These are phyloP conservation scores for Fregetta grallaria DNA, from an alignment of 2,113 vertebrate genomes.

Conservation along the genomic window DNA sequence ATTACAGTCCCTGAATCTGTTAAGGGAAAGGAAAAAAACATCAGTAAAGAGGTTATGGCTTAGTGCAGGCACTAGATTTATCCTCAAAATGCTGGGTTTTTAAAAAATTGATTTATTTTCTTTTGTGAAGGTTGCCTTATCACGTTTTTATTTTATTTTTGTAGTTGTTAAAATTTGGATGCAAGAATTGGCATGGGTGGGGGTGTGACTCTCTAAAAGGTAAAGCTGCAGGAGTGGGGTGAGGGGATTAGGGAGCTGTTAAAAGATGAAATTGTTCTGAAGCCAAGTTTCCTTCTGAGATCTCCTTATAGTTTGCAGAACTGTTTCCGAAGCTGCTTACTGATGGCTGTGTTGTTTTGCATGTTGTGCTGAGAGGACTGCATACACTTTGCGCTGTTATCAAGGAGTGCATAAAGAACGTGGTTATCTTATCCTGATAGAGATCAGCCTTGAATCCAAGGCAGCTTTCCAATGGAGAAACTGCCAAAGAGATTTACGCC, in stretches of 20 bases:
- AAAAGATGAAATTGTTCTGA: slow-evolving; percentile 59
- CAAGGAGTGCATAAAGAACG: background rate
- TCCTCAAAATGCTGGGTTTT: background rate
- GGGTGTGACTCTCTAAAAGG: background rate
- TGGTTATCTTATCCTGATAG: background rate
- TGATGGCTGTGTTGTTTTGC: background rate
- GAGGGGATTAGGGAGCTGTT: slow-evolving; percentile 56
- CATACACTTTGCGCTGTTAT: background rate
- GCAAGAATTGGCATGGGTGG: background rate
- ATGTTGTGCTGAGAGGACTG: background rate
- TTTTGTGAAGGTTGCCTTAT: slow-evolving; percentile 25
- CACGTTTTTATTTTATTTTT: background rate
- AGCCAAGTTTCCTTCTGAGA: slow-evolving; percentile 29
- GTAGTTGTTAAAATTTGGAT: background rate
- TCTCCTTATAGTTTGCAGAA: background rate
- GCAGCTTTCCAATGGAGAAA: slow-evolving; percentile 9
- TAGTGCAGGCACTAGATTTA: slow-evolving; percentile 57
- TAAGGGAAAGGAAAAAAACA: slow-evolving; percentile 41
- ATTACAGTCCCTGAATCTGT: slow-evolving; percentile 72
- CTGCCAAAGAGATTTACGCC: slow-evolving; percentile 22
- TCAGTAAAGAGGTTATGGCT: slow-evolving; percentile 67
- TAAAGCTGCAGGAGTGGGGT: background rate
- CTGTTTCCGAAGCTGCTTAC: background rate
- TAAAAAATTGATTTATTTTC: background rate
- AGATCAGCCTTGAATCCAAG: slow-evolving; percentile 29